Percentiles rank a stretch among this genome's conserved stretches.
Evolutionary conservation across 2,113 vertebrate genomes (phyloP).

Genomic region (human (Homo sapiens)): DNA sequence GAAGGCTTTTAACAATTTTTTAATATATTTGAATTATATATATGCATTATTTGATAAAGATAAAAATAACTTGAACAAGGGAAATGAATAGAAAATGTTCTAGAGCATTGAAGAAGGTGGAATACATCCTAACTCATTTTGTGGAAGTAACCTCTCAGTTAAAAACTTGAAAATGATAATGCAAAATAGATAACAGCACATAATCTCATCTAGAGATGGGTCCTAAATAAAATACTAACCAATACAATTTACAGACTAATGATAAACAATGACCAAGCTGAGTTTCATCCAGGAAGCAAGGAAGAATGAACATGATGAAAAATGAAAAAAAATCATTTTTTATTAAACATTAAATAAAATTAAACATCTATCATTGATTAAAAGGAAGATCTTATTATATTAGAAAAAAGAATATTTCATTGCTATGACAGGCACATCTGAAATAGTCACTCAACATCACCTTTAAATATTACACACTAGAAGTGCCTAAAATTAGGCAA

Average conservation of each 20-base stretch:
- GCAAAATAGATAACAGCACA: background rate
- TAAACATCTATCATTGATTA: background rate
- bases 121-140: slow-evolving; percentile 7
- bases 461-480: background rate
- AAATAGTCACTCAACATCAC: background rate
- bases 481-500: background rate
- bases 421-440: background rate
- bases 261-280: background rate
- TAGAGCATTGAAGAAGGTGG: background rate
- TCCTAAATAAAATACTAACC: background rate
- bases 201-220: background rate
- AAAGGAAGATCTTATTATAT: background rate
- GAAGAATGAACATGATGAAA: background rate
- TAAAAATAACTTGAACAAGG: background rate
- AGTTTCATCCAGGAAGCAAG: background rate
- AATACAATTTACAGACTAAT: background rate
- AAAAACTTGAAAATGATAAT: background rate
- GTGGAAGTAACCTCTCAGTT: background rate
- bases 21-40: background rate
- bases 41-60: background rate
- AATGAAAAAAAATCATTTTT: background rate
- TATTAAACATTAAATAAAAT: background rate
- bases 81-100: background rate
- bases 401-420: background rate
- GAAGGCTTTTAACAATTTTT: background rate